Conservation (phyloP, 2,797 vertebrate species). For the Labroides dimidiatus region DNA sequence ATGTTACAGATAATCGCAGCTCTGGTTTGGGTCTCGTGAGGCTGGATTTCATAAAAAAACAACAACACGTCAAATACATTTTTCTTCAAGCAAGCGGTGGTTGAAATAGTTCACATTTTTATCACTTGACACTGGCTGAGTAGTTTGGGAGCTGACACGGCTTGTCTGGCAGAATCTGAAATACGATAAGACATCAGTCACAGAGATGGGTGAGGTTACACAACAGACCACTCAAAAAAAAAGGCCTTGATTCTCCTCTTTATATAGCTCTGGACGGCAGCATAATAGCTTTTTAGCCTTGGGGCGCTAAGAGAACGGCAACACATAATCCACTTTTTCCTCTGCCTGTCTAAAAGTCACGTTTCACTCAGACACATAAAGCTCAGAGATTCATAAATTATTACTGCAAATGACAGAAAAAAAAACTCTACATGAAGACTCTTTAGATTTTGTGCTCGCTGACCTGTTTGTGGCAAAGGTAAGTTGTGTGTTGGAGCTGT, state of each 20-base stretch:
- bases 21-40: neutral
- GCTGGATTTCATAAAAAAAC: slow-evolving; percentile 16
- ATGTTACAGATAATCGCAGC: neutral
- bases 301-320: slow-evolving; percentile 18
- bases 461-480: slow-evolving; percentile 93
- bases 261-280: slow-evolving; percentile 36
- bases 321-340: slow-evolving; percentile 16
- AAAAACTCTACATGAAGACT: neutral
- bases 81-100: neutral
- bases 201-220: slow-evolving; percentile 30
- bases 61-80: slow-evolving; percentile 3
- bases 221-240: slow-evolving; percentile 42
- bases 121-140: neutral
- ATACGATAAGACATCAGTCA: slow-evolving; percentile 27
- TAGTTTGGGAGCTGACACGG: slow-evolving; percentile 19
- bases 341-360: slow-evolving; percentile 9
- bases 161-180: slow-evolving; percentile 30
- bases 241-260: slow-evolving; percentile 31
- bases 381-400: slow-evolving; percentile 10
- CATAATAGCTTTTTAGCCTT: slow-evolving; percentile 44
- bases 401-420: neutral
- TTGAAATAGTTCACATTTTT: neutral
- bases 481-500: slow-evolving; percentile 89
- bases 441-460: slow-evolving; percentile 56
- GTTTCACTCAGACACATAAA: slow-evolving; percentile 23